phyloP scores from a whole-genome alignment of 2,888 invertebrate species.

The Campoplex capitator region DNA sequence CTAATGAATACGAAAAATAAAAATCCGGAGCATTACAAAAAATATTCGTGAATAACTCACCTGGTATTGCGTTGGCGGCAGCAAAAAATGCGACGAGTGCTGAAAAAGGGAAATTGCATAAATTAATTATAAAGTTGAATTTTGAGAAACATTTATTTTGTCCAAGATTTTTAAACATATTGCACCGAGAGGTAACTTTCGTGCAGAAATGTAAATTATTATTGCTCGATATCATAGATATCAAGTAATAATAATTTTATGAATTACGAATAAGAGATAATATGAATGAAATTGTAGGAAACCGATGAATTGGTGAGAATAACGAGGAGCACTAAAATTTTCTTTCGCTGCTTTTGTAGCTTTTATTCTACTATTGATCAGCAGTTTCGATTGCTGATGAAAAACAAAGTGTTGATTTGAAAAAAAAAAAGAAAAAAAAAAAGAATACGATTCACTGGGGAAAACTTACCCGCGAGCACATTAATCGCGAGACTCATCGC shows the following conservation, averaged over 20 bases:
- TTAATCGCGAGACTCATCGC: constrained; percentile 75
- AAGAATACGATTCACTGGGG: not conserved
- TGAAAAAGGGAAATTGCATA: constrained; percentile 64
- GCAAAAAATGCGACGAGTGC: constrained; percentile 72
- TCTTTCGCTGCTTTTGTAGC: not conserved
- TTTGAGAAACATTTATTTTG: too few relatives aligned
- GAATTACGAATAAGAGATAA: not conserved
- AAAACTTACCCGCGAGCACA: constrained; percentile 76
- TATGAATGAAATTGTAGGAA: not conserved
- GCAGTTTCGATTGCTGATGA: not conserved
- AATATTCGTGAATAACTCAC: constrained; percentile 67
- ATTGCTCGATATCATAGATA: too few relatives aligned
- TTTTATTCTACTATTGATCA: not conserved
- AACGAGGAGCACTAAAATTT: not conserved
- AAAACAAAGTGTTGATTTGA: not conserved
- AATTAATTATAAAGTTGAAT: not conserved
- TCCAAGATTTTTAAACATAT: too few relatives aligned
- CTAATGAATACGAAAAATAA: not conserved
- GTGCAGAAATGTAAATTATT: too few relatives aligned
- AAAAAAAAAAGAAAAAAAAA: not conserved
- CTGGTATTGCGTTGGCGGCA: constrained; percentile 71
- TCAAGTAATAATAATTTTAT: too few relatives aligned
- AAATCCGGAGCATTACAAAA: not conserved
- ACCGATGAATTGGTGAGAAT: not conserved
- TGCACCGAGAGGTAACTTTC: too few relatives aligned